Percentiles rank a stretch among this genome's conserved stretches.
phyloP scores from a whole-genome alignment of 1,140 invertebrate species.

The Cecropterus lyciades region DNA sequence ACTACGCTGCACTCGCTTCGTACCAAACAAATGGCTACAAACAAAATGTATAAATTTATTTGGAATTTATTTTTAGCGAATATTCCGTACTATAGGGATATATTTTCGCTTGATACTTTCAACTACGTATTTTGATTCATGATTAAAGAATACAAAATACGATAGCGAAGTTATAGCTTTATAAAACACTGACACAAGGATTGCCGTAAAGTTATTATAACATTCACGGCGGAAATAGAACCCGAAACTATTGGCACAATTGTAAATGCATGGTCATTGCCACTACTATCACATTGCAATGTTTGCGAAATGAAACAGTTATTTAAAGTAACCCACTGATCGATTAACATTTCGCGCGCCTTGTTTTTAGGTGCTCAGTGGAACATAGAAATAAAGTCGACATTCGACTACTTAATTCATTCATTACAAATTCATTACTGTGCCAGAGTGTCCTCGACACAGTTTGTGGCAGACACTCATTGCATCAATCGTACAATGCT shows the following conservation, averaged over 20 bases:
- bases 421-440: slow-evolving; percentile 57
- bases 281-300: background rate
- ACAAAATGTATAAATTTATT: slow-evolving; percentile 27
- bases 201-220: too few species aligned
- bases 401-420: slow-evolving; percentile 45
- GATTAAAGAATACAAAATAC: too few species aligned
- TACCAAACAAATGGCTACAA: slow-evolving; percentile 29
- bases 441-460: slow-evolving; percentile 63
- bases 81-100: too few species aligned
- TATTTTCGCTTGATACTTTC: too few species aligned
- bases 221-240: background rate
- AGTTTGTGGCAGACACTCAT: slow-evolving; percentile 63
- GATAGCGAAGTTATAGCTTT: too few species aligned
- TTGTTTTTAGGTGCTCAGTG: background rate
- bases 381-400: slow-evolving; percentile 24
- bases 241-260: too few species aligned
- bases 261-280: background rate
- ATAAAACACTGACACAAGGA: too few species aligned
- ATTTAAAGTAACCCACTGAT: background rate
- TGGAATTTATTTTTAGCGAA: slow-evolving; percentile 8
- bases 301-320: background rate
- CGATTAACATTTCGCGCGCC: background rate
- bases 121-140: too few species aligned
- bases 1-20: slow-evolving; percentile 21
- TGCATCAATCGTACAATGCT: slow-evolving; percentile 77